phyloP scores from a whole-genome alignment of 2,797 vertebrate species.

The Hemitrygon akajei region DNA sequence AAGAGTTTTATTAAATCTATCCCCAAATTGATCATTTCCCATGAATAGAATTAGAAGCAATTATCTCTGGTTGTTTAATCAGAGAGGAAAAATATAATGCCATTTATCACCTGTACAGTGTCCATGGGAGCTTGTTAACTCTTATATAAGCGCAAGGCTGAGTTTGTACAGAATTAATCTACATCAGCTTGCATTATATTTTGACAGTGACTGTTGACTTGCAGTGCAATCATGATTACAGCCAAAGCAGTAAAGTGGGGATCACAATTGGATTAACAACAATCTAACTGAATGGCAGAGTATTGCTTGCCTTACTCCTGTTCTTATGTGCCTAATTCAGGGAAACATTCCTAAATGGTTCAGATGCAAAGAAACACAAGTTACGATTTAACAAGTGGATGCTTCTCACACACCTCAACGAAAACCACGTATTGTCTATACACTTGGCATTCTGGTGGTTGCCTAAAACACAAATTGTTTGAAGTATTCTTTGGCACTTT shows the following conservation, averaged over 20 bases:
- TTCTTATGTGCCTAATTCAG: too few species aligned
- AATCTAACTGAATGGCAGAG: too few species aligned
- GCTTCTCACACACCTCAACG: background rate
- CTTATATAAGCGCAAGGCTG: background rate
- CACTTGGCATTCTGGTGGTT: background rate
- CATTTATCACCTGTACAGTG: background rate
- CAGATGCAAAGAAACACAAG: background rate
- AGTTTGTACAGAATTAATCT: background rate
- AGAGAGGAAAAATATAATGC: background rate
- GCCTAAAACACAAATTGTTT: background rate
- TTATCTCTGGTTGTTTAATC: background rate
- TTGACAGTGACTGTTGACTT: background rate
- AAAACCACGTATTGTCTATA: background rate
- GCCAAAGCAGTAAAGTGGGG: too few species aligned
- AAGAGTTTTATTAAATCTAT: background rate
- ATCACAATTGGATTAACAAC: too few species aligned
- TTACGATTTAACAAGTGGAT: background rate
- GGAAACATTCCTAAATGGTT: background rate
- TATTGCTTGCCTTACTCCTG: too few species aligned
- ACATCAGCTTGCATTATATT: background rate
- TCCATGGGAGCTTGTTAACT: background rate
- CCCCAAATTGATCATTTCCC: background rate
- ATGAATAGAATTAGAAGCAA: background rate
- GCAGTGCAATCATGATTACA: background rate
- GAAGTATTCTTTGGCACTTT: background rate